These are phyloP conservation scores for Rhinoraja longicauda DNA, from an alignment of 2,797 vertebrate species.

Conservation along the genomic window DNA sequence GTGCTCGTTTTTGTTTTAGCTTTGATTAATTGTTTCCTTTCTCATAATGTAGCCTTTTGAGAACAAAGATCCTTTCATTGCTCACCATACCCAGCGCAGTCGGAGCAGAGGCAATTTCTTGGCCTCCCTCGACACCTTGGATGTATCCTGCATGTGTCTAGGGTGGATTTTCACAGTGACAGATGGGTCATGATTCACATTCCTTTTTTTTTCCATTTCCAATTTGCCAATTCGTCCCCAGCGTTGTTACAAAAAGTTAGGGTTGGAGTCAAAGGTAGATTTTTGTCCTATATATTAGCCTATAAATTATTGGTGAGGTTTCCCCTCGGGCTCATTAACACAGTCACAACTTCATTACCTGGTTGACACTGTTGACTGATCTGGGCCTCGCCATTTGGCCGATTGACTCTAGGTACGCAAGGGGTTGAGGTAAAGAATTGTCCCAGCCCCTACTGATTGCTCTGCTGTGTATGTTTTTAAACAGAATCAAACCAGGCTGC, in stretches of 20 bases:
- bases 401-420: background rate
- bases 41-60: background rate
- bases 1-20: conserved; percentile 26
- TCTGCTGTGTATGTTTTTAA: background rate
- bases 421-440: background rate
- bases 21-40: conserved; percentile 33
- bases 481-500: background rate
- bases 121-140: background rate
- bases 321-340: background rate
- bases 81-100: background rate
- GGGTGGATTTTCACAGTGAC: background rate
- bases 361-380: background rate
- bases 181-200: background rate
- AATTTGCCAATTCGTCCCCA: background rate
- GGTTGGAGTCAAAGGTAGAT: background rate
- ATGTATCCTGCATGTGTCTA: background rate
- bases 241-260: background rate
- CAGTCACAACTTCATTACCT: background rate
- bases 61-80: background rate
- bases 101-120: background rate
- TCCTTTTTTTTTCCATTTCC: background rate
- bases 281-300: background rate
- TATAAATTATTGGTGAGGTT: background rate
- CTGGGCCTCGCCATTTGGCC: background rate
- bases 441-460: background rate